Percentiles rank a stretch among this genome's conserved stretches.
phyloP scores from a whole-genome alignment of 2,888 invertebrate genomes.

The Blastobasis adustella region DNA sequence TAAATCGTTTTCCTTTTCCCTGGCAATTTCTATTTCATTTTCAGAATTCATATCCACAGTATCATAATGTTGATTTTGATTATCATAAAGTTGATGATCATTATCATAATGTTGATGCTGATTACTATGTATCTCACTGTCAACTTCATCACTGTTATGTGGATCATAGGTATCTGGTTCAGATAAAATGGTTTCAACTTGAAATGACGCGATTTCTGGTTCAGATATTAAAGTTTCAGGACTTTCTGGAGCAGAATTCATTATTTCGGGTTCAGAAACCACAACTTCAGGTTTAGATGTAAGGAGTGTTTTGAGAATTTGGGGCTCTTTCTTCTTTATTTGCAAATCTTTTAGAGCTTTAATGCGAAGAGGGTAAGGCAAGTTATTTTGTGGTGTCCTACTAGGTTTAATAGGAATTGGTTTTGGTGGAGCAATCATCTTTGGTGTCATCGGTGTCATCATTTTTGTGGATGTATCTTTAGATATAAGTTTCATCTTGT shows the following conservation, averaged over 20 bases:
- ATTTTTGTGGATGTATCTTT: conserved; percentile 46
- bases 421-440: conserved; percentile 43
- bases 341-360: conserved; percentile 70
- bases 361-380: conserved; percentile 65
- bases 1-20: conserved; percentile 40
- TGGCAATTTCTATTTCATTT: conserved; percentile 66
- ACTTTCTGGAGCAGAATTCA: conserved; percentile 68
- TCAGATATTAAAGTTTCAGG: conserved; percentile 69
- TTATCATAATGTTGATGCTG: conserved; percentile 33
- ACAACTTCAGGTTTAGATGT: conserved; percentile 64
- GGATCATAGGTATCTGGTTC: conserved; percentile 58
- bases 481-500: conserved; percentile 57
- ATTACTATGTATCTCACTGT: conserved; percentile 37
- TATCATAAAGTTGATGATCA: conserved; percentile 35
- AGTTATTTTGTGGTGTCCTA: conserved; percentile 48
- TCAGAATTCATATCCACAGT: conserved; percentile 70
- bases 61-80: conserved; percentile 55
- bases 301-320: conserved; percentile 66
- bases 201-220: conserved; percentile 68
- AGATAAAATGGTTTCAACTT: conserved; percentile 65
- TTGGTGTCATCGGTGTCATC: conserved; percentile 33
- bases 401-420: conserved; percentile 53
- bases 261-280: conserved; percentile 65
- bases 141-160: conserved; percentile 34
- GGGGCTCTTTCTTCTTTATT: conserved; percentile 67